Base-by-base conservation (phyloP, 2,888 invertebrate species). In the Steinernema carpocapsae region DNA sequence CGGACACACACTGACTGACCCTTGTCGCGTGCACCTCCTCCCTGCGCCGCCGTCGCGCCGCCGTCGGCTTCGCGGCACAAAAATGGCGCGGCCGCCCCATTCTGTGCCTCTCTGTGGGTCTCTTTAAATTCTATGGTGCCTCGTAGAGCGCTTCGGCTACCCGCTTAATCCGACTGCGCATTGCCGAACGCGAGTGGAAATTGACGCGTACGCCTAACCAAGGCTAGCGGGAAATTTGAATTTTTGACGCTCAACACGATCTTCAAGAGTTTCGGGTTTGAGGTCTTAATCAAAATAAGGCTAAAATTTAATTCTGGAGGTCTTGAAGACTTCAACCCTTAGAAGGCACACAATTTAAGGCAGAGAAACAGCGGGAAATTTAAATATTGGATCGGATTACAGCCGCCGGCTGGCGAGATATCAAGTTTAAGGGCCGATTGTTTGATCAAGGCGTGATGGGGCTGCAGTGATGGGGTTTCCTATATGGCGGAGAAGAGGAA, bases 81-180 rank as follows among this genome's bases (percentile, higher is more conserved):
- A 56, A 56, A 56, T 56, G 56, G 56, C 56, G 56, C 56, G 56
- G 56, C 56, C 56, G 56, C 56, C 56, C 56, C 56, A 26, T 56
- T 56, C 26, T 26, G 56, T 56, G 14, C n/a, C 24, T 24, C 56
- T 24, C 3, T 43, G 56, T 19, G 26, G 24, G n/a, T 12, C 56
- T 56, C 51, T 19, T 10, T 14, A 51, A 19, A 19, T 6, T 19
- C 12, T 19, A 19, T 19, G 51, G 12, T 51, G 12, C n/a, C 51
- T 51, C 51, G 12, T 10, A 7, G 43, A 10, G 10, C 51, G 51
- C 51, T 14, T 26, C 56, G n/a, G n/a, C n/a, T 17, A 48, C 3
- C 14, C 24, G 56, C 56, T 56, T 56, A 56, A 56, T 56, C 56
- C 56, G 26, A 56, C 24, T 56, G 56, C 26, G 56, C 56, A 26